Evolutionary conservation across 2,888 invertebrate species (phyloP).

Genomic region (Chloromyia formosa): DNA sequence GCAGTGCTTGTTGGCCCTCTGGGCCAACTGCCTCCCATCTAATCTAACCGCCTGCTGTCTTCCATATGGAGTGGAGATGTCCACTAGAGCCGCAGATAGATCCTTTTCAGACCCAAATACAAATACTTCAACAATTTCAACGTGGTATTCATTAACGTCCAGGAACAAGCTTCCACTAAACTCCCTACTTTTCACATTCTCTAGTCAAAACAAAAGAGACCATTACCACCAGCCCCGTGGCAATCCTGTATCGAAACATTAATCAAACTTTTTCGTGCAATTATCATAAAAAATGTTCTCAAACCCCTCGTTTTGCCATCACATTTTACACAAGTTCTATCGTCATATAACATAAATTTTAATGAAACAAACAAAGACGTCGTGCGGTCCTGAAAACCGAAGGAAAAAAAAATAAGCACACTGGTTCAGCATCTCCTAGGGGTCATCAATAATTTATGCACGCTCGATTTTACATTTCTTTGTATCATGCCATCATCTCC

Average conservation of each 20-base stretch:
- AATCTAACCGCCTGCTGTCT: no score
- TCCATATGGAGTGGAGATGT: no score
- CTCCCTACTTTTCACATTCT: no score
- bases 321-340: conserved; percentile 8
- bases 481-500: conserved; percentile 11
- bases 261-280: conserved; percentile 26
- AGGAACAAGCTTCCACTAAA: no score
- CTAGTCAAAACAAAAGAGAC: no score
- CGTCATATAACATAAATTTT: conserved; percentile 32
- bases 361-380: conserved; percentile 35
- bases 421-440: conserved; percentile 25
- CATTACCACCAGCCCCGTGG: neutral
- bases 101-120: no score
- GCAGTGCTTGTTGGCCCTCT: no score
- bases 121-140: no score
- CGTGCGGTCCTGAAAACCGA: conserved; percentile 6
- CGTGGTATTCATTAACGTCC: no score
- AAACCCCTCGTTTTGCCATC: conserved; percentile 7
- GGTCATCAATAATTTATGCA: conserved; percentile 44
- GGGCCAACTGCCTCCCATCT: no score
- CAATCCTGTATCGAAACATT: conserved; percentile 17
- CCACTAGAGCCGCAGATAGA: no score
- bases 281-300: conserved; percentile 23
- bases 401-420: no score
- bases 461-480: conserved; percentile 39